Percentiles rank a stretch among this genome's conserved stretches.
These are phyloP conservation scores for Catharus fuscescens DNA, from an alignment of 2,113 vertebrate species.

Conservation along the genomic window DNA sequence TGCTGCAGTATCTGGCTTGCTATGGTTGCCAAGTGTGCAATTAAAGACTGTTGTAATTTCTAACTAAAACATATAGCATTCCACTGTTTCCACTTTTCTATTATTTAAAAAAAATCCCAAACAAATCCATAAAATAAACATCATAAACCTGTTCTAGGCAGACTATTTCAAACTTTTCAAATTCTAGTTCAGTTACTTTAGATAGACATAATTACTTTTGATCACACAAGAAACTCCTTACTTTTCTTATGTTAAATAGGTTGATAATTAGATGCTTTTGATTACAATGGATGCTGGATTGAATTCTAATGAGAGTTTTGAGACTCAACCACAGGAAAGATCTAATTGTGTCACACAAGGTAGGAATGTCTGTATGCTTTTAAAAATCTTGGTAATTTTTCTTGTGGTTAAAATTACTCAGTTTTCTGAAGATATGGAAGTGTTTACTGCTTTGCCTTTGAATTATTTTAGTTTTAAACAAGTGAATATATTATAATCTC, in stretches of 20 bases:
- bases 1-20: not conserved
- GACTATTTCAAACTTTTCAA: not conserved
- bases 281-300: not conserved
- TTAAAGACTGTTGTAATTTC: not conserved
- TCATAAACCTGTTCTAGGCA: not conserved
- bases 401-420: not conserved
- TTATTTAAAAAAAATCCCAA: not conserved
- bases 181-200: not conserved
- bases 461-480: not conserved
- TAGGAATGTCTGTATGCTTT: not conserved
- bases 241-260: not conserved
- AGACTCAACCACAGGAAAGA: not conserved
- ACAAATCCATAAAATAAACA: not conserved
- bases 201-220: not conserved
- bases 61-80: not conserved
- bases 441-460: not conserved
- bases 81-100: not conserved
- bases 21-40: not conserved
- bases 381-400: not conserved
- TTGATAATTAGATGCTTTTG: not conserved
- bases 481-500: not conserved
- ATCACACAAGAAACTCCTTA: not conserved
- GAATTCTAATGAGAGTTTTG: not conserved
- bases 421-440: not conserved
- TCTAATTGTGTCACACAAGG: rapidly evolving